phyloP scores from a whole-genome alignment of 2,888 invertebrate species.

The Chrysodeixis includens region DNA sequence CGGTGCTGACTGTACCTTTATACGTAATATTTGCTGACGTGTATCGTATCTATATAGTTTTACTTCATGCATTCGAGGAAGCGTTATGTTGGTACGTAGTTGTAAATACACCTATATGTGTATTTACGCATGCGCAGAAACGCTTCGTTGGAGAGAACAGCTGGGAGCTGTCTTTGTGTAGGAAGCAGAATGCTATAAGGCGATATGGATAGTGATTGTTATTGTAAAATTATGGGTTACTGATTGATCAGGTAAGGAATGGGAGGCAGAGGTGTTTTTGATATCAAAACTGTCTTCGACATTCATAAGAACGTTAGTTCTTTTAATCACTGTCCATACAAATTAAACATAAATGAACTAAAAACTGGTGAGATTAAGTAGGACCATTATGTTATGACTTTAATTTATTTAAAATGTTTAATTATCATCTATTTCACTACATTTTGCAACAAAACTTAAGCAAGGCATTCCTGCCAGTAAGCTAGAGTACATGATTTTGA shows the following conservation, averaged over 20 bases:
- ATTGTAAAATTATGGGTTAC: not conserved
- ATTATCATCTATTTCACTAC: slow-evolving; percentile 3
- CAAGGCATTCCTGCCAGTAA: slow-evolving; percentile 7
- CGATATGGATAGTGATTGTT: slow-evolving; percentile 8
- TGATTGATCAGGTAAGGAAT: slow-evolving; percentile 6
- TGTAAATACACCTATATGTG: not conserved
- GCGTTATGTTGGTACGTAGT: not conserved
- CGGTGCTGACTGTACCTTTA: too few relatives aligned
- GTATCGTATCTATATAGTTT: not conserved
- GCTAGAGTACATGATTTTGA: slow-evolving; percentile 39
- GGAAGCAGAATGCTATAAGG: slow-evolving; percentile 9
- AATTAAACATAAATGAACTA: slow-evolving; percentile 31
- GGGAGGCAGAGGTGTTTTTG: not conserved
- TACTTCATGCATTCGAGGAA: not conserved
- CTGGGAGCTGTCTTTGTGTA: slow-evolving; percentile 1
- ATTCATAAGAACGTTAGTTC: not conserved
- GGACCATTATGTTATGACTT: slow-evolving; percentile 22
- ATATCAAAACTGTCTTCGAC: not conserved
- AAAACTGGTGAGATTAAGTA: slow-evolving; percentile 42
- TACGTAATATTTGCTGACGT: too few relatives aligned
- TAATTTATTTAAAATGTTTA: slow-evolving; percentile 33
- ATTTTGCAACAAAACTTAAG: slow-evolving; percentile 5
- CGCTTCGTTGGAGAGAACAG: not conserved
- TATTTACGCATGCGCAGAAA: not conserved
- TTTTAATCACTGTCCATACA: slow-evolving; percentile 15